phyloP scores from a whole-genome alignment of 2,888 invertebrate species.

The Philonicus albiceps region DNA sequence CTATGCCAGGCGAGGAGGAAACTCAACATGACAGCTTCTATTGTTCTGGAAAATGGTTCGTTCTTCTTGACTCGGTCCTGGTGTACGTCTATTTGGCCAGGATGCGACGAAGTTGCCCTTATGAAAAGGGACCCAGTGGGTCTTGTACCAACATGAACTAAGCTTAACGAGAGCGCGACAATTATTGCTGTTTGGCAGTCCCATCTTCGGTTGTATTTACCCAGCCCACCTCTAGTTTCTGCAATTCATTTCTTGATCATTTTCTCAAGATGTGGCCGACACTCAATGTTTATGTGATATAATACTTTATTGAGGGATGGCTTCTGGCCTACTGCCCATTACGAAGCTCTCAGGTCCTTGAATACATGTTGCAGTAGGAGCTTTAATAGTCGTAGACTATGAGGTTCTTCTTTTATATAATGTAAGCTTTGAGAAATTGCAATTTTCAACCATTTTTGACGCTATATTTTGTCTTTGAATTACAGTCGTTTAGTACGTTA shows the following conservation, averaged over 20 bases:
- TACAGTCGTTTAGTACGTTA: too few species aligned
- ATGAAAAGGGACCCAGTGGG: neutral
- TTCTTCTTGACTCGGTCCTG: neutral
- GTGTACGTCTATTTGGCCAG: neutral
- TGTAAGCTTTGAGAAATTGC: neutral
- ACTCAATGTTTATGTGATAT: neutral
- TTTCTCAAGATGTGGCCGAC: neutral
- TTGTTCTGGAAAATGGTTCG: conserved; percentile 37
- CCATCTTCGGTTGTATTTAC: neutral
- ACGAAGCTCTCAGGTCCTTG: neutral
- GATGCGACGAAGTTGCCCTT: neutral
- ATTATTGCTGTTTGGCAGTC: neutral
- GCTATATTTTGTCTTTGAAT: too few species aligned
- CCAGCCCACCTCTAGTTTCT: neutral
- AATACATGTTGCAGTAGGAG: neutral
- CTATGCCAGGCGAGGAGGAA: conserved; percentile 12
- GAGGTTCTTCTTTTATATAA: neutral
- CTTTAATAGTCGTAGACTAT: neutral
- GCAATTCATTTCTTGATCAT: neutral
- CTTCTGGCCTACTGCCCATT: neutral
- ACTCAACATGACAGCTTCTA: conserved; percentile 37
- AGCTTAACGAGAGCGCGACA: conserved; percentile 10
- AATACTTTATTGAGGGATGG: neutral
- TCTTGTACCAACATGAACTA: conserved; percentile 14
- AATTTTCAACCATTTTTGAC: neutral